Conservation (phyloP, 2,888 invertebrate species). For the Drymonia ruficornis region DNA sequence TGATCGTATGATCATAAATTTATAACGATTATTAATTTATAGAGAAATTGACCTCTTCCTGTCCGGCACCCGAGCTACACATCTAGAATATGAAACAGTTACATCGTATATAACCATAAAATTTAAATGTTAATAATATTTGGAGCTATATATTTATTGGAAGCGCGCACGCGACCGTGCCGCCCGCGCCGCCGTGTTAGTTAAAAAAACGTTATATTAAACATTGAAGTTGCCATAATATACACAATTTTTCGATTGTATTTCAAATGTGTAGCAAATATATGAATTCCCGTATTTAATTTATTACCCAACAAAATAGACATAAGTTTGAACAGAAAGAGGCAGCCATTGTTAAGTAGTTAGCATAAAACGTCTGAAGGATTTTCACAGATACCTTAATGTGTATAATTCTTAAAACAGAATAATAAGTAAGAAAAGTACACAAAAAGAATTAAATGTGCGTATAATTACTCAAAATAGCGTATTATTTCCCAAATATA, state of each 20-base stretch:
- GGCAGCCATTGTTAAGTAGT: too few relatives aligned
- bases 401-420: background rate
- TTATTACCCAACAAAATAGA: too few relatives aligned
- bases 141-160: conserved; percentile 6
- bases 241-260: too few relatives aligned
- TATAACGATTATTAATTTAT: background rate
- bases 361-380: background rate
- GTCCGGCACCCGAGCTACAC: background rate
- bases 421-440: conserved; percentile 7
- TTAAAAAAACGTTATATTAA: too few relatives aligned
- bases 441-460: background rate
- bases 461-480: background rate
- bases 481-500: background rate
- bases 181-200: too few relatives aligned
- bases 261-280: too few relatives aligned
- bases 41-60: conserved; percentile 1
- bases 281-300: too few relatives aligned
- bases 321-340: too few relatives aligned
- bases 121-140: conserved; percentile 16
- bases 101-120: conserved; percentile 30
- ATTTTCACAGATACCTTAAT: background rate
- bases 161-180: conserved; percentile 10
- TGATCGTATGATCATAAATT: background rate
- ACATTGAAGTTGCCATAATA: too few relatives aligned
- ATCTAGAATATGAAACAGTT: conserved; percentile 20